Evolutionary conservation across 2,888 invertebrate genomes (phyloP).

Genomic region (Dasysyrphus tricinctus): DNA sequence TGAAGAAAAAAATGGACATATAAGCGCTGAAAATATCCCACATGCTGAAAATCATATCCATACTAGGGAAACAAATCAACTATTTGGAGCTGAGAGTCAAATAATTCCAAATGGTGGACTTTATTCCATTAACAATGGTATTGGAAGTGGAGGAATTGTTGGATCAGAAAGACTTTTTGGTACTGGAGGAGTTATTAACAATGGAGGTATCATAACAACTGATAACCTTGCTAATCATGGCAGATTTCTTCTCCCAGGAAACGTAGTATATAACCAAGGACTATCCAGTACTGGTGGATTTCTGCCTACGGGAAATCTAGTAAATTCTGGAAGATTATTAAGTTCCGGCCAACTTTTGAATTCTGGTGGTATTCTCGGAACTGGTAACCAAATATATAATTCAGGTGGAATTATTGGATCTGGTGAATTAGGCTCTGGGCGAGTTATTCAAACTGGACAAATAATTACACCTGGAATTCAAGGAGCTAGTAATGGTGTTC

Average conservation of each 20-base stretch:
- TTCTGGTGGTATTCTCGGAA: not conserved
- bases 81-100: not conserved
- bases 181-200: not conserved
- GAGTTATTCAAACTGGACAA: not conserved
- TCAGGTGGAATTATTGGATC: slow-evolving; percentile 5
- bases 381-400: slow-evolving; percentile 6
- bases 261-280: not conserved
- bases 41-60: slow-evolving; percentile 1
- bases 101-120: not conserved
- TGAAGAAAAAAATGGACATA: not conserved
- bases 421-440: not conserved
- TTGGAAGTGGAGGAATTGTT: not conserved
- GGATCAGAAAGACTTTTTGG: not conserved
- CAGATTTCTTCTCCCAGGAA: not conserved
- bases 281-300: not conserved
- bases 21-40: too few relatives aligned
- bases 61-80: not conserved
- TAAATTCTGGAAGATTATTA: not conserved
- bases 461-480: not conserved
- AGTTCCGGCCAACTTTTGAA: not conserved
- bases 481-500: not conserved
- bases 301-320: not conserved
- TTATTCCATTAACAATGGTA: not conserved
- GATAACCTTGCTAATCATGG: not conserved
- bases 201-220: not conserved